These are phyloP conservation scores for Zygothrica quintamaculata DNA, from an alignment of 2,888 invertebrate species.

Conservation along the genomic window DNA sequence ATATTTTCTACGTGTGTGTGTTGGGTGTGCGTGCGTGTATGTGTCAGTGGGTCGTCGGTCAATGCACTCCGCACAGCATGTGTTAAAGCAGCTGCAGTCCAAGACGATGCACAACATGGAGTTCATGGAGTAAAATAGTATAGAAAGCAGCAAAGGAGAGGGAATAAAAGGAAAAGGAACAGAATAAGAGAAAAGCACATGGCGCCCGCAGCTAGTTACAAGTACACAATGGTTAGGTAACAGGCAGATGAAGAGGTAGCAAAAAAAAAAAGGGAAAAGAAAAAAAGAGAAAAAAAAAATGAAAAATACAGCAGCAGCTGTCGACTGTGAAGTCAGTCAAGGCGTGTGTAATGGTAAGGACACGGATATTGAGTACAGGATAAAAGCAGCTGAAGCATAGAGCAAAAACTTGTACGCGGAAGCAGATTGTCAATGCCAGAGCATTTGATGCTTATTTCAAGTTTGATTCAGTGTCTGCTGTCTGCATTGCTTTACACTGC, in stretches of 20 bases:
- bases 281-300: no score
- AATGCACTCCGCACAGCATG: slow-evolving; percentile 55
- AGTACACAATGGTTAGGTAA: slow-evolving; percentile 52
- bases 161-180: slow-evolving; percentile 47
- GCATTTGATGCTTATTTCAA: slow-evolving; percentile 61
- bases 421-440: slow-evolving; percentile 70
- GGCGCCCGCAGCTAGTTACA: slow-evolving; percentile 67
- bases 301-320: slow-evolving; percentile 35
- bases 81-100: slow-evolving; percentile 23
- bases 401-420: slow-evolving; percentile 61
- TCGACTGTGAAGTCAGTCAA: slow-evolving; percentile 14
- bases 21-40: slow-evolving; percentile 14
- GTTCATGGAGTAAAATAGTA: slow-evolving; percentile 23
- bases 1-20: neutral
- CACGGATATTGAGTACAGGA: slow-evolving; percentile 8
- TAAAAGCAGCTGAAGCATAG: slow-evolving; percentile 17
- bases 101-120: slow-evolving; percentile 47
- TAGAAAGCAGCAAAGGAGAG: no score
- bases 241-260: slow-evolving; percentile 35
- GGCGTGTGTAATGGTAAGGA: neutral
- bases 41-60: slow-evolving; percentile 66
- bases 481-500: no score
- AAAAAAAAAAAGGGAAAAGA: no score
- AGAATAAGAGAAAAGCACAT: slow-evolving; percentile 57
- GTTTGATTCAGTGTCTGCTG: slow-evolving; percentile 54